Evolutionary conservation across 2,113 vertebrate species (phyloP).

Genomic region (Glareola pratincola): DNA sequence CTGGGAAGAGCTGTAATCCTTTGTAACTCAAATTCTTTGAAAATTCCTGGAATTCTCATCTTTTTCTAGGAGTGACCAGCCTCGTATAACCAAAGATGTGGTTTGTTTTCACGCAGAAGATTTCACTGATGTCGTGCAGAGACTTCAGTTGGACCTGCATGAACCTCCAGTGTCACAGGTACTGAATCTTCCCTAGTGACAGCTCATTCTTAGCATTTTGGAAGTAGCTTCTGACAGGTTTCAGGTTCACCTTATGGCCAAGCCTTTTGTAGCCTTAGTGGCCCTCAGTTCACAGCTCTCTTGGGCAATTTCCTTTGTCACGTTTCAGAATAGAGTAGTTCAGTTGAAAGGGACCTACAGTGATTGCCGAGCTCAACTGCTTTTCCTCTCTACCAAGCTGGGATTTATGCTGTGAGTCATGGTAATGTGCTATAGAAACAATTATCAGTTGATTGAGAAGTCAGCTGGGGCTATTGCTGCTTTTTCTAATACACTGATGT

Average conservation of each 20-base stretch:
- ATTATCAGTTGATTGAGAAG: not conserved
- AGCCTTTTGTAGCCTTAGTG: not conserved
- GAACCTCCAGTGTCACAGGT: conserved; percentile 98
- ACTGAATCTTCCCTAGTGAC: not conserved
- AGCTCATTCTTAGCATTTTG: not conserved
- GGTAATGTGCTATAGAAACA: not conserved
- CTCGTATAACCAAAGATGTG: conserved; percentile 97
- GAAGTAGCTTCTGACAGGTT: not conserved
- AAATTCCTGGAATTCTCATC: not conserved
- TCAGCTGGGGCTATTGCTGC: not conserved
- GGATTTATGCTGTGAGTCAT: not conserved
- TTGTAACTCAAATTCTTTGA: not conserved
- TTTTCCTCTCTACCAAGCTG: not conserved
- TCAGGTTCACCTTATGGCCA: not conserved
- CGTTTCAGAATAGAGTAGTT: not conserved
- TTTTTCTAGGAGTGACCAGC: conserved; percentile 83
- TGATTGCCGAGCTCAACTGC: not conserved
- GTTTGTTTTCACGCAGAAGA: conserved; percentile 98
- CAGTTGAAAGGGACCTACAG: not conserved
- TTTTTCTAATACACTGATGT: not conserved
- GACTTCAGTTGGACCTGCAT: conserved; percentile 93
- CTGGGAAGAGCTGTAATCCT: not conserved
- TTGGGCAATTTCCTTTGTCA: not conserved
- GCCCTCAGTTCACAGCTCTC: not conserved
- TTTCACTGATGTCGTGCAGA: conserved; percentile 95